Percentiles rank a stretch among this genome's conserved stretches.
These are phyloP conservation scores for Psilopsiagon aurifrons DNA, from an alignment of 2,113 vertebrate genomes.

Conservation along the genomic window DNA sequence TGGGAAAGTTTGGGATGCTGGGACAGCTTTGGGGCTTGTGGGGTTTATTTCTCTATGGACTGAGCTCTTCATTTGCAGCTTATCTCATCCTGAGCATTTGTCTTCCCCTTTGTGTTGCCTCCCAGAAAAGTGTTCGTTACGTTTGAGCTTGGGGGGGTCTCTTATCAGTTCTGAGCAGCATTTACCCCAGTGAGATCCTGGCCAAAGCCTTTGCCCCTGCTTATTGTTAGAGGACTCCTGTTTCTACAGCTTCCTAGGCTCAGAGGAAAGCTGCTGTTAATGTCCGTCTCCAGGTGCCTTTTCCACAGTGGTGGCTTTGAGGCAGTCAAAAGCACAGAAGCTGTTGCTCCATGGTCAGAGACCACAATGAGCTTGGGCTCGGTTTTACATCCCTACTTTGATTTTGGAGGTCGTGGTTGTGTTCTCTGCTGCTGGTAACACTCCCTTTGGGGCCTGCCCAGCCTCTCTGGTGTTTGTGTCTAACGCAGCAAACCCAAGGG, in stretches of 20 bases:
- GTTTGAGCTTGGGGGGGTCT: neutral
- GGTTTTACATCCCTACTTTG: neutral
- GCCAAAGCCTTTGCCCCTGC: neutral
- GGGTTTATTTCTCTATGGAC: neutral
- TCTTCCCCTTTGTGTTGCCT: neutral
- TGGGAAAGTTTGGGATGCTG: fast-evolving
- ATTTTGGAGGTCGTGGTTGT: neutral
- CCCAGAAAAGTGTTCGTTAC: fast-evolving
- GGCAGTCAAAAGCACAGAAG: neutral
- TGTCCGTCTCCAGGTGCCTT: neutral
- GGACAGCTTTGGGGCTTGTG: fast-evolving
- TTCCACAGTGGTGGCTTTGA: neutral
- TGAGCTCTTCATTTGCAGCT: neutral
- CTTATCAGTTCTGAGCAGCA: neutral
- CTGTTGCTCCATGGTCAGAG: neutral
- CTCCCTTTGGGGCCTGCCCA: neutral
- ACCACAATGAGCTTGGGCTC: neutral
- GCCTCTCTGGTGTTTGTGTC: neutral
- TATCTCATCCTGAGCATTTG: fast-evolving
- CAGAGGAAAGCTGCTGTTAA: neutral
- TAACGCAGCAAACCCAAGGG: neutral
- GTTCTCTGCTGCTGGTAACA: neutral
- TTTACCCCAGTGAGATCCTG: neutral
- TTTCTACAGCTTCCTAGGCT: neutral
- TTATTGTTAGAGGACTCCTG: neutral